A percentile compares a stretch with the other conserved stretches of the same genome.
These are phyloP conservation scores for Paraescarpia echinospica DNA, from an alignment of 1,140 invertebrate species.

Conservation along the genomic window DNA sequence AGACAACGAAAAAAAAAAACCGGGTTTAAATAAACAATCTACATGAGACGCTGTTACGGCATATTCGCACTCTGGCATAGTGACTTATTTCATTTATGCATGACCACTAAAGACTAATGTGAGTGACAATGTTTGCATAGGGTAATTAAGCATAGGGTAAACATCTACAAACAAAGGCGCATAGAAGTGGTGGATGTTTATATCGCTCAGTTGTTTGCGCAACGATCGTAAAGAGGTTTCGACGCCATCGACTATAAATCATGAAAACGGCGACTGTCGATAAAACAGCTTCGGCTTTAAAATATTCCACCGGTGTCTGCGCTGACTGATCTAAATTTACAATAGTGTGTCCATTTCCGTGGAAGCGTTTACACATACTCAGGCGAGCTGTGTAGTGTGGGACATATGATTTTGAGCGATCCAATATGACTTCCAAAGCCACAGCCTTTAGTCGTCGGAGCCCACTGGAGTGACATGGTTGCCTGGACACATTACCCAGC, in stretches of 20 bases:
- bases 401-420: no score
- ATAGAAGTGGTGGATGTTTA: not conserved
- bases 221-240: not conserved
- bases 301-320: not conserved
- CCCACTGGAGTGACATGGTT: no score
- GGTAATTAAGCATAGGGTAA: not conserved
- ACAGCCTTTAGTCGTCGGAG: no score
- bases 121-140: not conserved
- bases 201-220: not conserved
- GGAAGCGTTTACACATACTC: not conserved
- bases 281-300: not conserved
- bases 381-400: no score
- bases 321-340: not conserved
- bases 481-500: no score
- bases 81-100: not conserved
- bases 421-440: no score
- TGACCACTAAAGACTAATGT: not conserved
- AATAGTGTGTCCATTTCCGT: not conserved
- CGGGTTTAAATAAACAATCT: not conserved
- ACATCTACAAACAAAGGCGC: no score
- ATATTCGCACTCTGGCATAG: not conserved
- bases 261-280: not conserved
- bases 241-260: not conserved
- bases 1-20: no score
- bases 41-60: not conserved